Conservation (phyloP, 2,888 invertebrate species). For the Merodon equestris region DNA sequence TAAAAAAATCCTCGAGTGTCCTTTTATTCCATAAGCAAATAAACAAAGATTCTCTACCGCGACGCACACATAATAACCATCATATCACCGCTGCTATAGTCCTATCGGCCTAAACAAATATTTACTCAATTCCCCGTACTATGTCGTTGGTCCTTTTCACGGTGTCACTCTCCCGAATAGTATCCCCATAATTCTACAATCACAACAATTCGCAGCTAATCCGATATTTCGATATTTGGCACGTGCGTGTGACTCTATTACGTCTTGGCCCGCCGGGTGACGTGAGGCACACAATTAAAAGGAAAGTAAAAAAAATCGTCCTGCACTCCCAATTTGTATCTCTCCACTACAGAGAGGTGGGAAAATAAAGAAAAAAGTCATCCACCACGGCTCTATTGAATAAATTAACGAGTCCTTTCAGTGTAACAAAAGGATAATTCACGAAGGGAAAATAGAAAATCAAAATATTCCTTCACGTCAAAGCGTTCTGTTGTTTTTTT, state of each 20-base stretch:
- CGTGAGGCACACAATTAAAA: conserved; percentile 52
- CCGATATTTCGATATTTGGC: conserved; percentile 57
- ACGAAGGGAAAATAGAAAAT: conserved; percentile 37
- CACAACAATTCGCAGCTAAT: conserved; percentile 66
- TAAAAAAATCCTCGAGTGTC: conserved; percentile 39
- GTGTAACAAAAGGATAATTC: conserved; percentile 23
- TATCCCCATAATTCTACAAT: conserved; percentile 64
- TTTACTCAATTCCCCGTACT: conserved; percentile 16
- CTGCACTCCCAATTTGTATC: conserved; percentile 37
- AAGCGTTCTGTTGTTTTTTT: too few relatives aligned
- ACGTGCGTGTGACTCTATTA: conserved; percentile 53
- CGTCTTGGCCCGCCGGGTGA: conserved; percentile 3
- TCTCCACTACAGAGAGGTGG: neutral
- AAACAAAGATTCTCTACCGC: conserved; percentile 34
- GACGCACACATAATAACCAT: too few relatives aligned
- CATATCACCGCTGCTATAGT: neutral
- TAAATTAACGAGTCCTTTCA: conserved; percentile 50
- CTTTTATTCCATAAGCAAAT: conserved; percentile 42
- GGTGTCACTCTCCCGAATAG: too few relatives aligned
- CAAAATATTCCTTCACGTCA: conserved; percentile 44
- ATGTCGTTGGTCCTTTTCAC: conserved; percentile 26
- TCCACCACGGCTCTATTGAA: conserved; percentile 34
- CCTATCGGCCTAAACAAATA: conserved; percentile 7
- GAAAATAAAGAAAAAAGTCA: conserved; percentile 4
- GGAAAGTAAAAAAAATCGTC: conserved; percentile 53